phyloP scores from a whole-genome alignment of 1,140 invertebrate species.

The Ditylenchus dipsaci region DNA sequence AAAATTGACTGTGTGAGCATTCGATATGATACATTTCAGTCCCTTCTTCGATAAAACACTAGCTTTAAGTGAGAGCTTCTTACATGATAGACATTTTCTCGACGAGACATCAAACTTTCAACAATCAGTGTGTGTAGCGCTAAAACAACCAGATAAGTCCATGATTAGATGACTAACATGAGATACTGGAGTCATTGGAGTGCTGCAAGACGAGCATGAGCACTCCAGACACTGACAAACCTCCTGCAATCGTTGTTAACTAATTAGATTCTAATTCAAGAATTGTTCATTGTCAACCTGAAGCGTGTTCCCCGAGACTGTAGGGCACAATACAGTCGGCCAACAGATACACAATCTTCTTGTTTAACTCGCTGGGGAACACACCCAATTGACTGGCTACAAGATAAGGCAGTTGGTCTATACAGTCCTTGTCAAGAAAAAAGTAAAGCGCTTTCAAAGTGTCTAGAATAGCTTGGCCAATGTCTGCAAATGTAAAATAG shows the following conservation, averaged over 20 bases:
- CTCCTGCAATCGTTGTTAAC: not conserved
- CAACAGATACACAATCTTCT: conserved; percentile 86
- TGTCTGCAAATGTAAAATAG: conserved; percentile 73
- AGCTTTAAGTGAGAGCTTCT: conserved; percentile 73
- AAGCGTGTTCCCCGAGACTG: conserved; percentile 74
- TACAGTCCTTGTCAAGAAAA: conserved; percentile 88
- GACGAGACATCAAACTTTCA: conserved; percentile 39
- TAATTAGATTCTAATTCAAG: too few species aligned
- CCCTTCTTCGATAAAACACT: not conserved
- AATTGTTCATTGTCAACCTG: not conserved
- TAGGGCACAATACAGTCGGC: conserved; percentile 94
- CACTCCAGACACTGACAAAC: conserved; percentile 77
- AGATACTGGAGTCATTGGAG: conserved; percentile 70
- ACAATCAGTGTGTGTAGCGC: conserved; percentile 52
- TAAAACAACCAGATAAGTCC: conserved; percentile 19
- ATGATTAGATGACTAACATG: not conserved
- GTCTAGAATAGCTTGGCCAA: conserved; percentile 82
- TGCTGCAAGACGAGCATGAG: conserved; percentile 97
- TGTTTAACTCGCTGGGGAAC: conserved; percentile 81
- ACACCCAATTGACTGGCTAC: conserved; percentile 86
- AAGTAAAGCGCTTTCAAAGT: conserved; percentile 84
- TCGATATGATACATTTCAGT: too few species aligned
- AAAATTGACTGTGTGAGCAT: too few species aligned
- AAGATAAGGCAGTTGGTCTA: conserved; percentile 88
- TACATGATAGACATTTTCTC: conserved; percentile 87